These are phyloP conservation scores for Beris chalybata DNA, from an alignment of 2,888 invertebrate genomes.

Conservation along the genomic window DNA sequence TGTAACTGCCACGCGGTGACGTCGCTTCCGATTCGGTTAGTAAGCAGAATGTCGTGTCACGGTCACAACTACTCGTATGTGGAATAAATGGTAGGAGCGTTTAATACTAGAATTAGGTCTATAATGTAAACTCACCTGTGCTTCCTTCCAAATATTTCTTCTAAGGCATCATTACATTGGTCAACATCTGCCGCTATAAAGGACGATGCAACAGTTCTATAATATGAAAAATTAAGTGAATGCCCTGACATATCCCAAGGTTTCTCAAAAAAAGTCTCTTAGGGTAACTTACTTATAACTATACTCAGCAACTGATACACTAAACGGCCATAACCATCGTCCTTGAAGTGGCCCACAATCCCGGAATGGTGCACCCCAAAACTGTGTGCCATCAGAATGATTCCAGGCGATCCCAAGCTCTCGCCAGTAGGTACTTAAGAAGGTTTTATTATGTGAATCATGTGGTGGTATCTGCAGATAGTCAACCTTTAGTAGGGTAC, in stretches of 20 bases:
- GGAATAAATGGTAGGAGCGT: not conserved
- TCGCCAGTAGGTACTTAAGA: constrained; percentile 55
- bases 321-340: constrained; percentile 57
- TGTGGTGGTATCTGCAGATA: constrained; percentile 50
- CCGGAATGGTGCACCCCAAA: constrained; percentile 56
- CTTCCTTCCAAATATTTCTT: constrained; percentile 69
- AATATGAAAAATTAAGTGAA: not conserved
- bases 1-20: constrained; percentile 59
- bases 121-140: constrained; percentile 55
- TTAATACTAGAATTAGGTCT: not conserved
- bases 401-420: constrained; percentile 56
- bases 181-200: constrained; percentile 65
- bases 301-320: constrained; percentile 53
- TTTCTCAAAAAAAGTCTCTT: constrained; percentile 15
- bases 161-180: constrained; percentile 72
- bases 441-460: constrained; percentile 53
- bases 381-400: constrained; percentile 53
- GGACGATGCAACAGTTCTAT: constrained; percentile 64
- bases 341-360: constrained; percentile 55
- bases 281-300: constrained; percentile 52
- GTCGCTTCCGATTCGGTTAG: constrained; percentile 50
- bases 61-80: constrained; percentile 51
- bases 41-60: constrained; percentile 56
- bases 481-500: not conserved
- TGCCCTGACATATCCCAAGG: too few relatives aligned